These are phyloP conservation scores for Volucella bombylans DNA, from an alignment of 2,888 invertebrate genomes.

Conservation along the genomic window DNA sequence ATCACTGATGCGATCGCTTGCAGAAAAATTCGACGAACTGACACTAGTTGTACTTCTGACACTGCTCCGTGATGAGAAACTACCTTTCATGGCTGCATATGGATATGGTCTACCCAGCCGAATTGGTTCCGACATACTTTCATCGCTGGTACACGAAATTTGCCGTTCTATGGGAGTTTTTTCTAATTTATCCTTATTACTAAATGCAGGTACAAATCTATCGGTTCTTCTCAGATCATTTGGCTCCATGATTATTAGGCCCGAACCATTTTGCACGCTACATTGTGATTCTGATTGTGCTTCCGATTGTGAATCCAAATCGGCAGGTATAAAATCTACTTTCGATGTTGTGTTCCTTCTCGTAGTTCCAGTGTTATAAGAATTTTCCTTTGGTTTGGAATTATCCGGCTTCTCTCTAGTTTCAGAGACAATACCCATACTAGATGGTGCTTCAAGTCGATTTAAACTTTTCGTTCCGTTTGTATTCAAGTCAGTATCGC, in stretches of 20 bases:
- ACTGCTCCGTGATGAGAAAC: conserved; percentile 57
- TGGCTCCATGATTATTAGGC: conserved; percentile 58
- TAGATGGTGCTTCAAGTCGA: conserved; percentile 4
- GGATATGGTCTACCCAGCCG: conserved; percentile 7
- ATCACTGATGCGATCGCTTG: conserved; percentile 50
- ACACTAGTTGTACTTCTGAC: conserved; percentile 56
- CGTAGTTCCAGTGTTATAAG: conserved; percentile 37
- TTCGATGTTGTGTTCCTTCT: conserved; percentile 37
- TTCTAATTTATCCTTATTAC: conserved; percentile 63
- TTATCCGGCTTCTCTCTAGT: conserved; percentile 61
- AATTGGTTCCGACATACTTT: conserved; percentile 55
- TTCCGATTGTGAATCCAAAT: conserved; percentile 52
- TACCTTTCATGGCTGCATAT: conserved; percentile 12
- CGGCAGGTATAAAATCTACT: conserved; percentile 56
- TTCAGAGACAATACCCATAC: conserved; percentile 1
- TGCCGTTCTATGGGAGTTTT: conserved; percentile 52
- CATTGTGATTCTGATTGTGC: conserved; percentile 38
- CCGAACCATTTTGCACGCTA: conserved; percentile 36
- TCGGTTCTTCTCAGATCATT: conserved; percentile 64
- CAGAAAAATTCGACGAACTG: conserved; percentile 48
- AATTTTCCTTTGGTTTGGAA: conserved; percentile 54
- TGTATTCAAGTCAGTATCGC: conserved; percentile 44
- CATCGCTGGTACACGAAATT: conserved; percentile 65
- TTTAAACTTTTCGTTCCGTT: not conserved
- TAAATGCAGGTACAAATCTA: conserved; percentile 69